Evolutionary conservation across 2,797 vertebrate species (phyloP).

Genomic region (Leuciscus waleckii): DNA sequence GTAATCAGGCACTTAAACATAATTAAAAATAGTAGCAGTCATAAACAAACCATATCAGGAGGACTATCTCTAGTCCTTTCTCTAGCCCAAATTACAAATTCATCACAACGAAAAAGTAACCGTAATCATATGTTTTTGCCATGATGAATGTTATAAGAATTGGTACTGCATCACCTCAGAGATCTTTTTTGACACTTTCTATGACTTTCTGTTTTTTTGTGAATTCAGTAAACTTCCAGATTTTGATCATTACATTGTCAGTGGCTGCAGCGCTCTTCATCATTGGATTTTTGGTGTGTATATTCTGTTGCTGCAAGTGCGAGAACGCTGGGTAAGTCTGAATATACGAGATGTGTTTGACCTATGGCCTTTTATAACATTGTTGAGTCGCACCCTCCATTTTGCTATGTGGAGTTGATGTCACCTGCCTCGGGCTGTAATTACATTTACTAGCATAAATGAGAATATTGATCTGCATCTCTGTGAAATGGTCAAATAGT

Average conservation of each 20-base stretch:
- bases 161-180: background rate
- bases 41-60: background rate
- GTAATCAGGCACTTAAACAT: background rate
- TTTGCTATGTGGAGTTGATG: background rate
- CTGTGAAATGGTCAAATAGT: background rate
- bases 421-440: background rate
- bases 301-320: slow-evolving; percentile 91
- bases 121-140: background rate
- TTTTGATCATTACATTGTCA: slow-evolving; percentile 87
- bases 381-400: background rate
- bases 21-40: background rate
- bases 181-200: background rate
- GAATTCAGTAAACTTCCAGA: slow-evolving; percentile 92
- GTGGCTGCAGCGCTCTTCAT: slow-evolving; percentile 84
- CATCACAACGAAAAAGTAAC: background rate
- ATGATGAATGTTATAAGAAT: background rate
- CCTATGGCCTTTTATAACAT: background rate
- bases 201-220: slow-evolving; percentile 1
- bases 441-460: background rate
- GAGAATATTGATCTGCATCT: background rate
- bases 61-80: background rate
- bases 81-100: background rate
- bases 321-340: slow-evolving; percentile 82
- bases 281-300: slow-evolving; percentile 82
- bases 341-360: background rate